Evolutionary conservation across 37 sponge, comb jelly and placozoan genomes (phyloP), one percentile per base, ranked within the genome.

Genomic region (Halichondria panicea): DNA sequence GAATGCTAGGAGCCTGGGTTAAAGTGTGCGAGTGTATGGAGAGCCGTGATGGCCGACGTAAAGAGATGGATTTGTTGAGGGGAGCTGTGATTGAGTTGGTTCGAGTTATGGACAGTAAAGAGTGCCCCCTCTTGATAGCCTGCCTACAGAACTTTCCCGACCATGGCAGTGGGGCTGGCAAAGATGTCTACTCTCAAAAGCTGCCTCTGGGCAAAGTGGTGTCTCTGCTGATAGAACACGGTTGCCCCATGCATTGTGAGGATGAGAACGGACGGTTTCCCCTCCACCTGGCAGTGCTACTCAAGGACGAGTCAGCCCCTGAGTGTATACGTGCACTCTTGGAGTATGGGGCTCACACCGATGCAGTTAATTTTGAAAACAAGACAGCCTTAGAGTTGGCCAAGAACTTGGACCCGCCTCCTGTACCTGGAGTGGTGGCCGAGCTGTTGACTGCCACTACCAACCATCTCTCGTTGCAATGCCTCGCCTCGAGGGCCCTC

Each of bases 1-100:
- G 79, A 4, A 74, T 91, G 83, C 34, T 91, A 0, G 87, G 70
- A 0, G 79, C 73, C n/a, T 91, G 92, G 92, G 52, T 86, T 18
- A 72, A 74, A 40, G 68, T 79, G 1, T 24, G 44, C 0, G 75
- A 86, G 36, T 28, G 11, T 50, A 76, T 81, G 30, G 24, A 78
- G 43, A 83, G 74, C 28, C 13, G 22, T 0, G 48, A 44, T 56
- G 34, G 44, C 19, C 52, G 46, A 15, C 63, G 19, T 45, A 50
- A 79, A 43, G 84, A 86, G 42, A 38, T 41, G 48, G 40, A 55
- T 0, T 31, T 48, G 31, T 54, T 91, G 40, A 25, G 59, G 4
- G 6, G 11, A 9, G 74, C 83, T 1, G 74, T 61, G 6, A 31
- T 61, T 0, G 39, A 70, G 15, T 69, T 91, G 30, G 37, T 77